phyloP scores from a whole-genome alignment of 2,113 vertebrate species.

The Hypanus sabinus region DNA sequence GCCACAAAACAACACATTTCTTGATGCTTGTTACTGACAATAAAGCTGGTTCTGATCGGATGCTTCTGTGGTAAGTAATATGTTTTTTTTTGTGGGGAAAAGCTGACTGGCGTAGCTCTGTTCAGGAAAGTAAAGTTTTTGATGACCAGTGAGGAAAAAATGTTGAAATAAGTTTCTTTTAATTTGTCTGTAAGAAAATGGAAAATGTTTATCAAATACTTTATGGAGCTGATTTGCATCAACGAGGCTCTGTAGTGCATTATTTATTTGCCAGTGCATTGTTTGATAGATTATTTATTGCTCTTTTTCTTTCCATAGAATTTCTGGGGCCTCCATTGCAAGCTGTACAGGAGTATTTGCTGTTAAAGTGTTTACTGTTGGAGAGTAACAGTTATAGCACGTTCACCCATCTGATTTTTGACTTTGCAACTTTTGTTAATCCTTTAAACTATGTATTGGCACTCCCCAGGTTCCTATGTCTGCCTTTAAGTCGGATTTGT shows the following conservation, averaged over 20 bases:
- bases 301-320: not conserved
- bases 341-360: not conserved
- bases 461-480: too few species aligned
- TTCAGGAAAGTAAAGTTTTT: not conserved
- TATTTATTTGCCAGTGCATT: not conserved
- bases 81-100: not conserved
- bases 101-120: not conserved
- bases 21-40: too few species aligned
- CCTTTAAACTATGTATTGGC: not conserved
- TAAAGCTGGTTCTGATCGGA: not conserved
- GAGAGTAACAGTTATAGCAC: not conserved
- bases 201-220: not conserved
- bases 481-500: too few species aligned
- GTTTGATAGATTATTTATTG: constrained; percentile 13
- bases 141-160: not conserved
- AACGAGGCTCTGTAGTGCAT: not conserved
- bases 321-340: not conserved
- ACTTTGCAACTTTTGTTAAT: not conserved
- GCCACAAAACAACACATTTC: too few species aligned
- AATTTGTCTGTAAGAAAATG: not conserved
- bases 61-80: not conserved
- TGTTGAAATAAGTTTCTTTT: not conserved
- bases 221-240: not conserved
- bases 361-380: not conserved
- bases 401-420: not conserved